Conservation (phyloP, 1,140 invertebrate species). For the Brachionus calyciflorus region DNA sequence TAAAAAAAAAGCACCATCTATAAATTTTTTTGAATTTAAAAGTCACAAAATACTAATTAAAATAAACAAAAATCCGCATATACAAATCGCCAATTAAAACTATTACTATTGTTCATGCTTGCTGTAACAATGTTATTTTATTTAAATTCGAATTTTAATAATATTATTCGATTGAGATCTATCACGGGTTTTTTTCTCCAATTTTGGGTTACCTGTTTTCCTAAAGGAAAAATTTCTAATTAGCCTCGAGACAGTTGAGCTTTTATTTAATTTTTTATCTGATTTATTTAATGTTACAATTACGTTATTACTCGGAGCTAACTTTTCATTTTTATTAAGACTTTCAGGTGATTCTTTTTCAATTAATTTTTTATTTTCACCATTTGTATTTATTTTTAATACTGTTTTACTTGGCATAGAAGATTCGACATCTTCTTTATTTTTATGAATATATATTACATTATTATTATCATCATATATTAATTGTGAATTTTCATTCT, state of each 20-base stretch:
- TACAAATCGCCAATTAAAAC: no score
- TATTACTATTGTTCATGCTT: no score
- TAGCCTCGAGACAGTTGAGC: neutral
- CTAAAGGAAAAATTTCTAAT: neutral
- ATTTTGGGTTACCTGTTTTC: neutral
- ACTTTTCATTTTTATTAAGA: neutral
- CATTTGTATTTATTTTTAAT: no score
- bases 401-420: no score
- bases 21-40: no score
- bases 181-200: neutral
- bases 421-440: no score
- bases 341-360: no score
- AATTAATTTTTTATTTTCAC: no score
- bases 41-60: no score
- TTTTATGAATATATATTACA: neutral
- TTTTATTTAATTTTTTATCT: neutral
- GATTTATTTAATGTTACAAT: neutral
- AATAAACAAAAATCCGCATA: no score
- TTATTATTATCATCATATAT: neutral
- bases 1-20: no score
- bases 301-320: neutral
- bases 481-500: slow-evolving; percentile 20
- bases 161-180: slow-evolving; percentile 21
- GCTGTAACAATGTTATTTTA: no score
- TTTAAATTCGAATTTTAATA: slow-evolving; percentile 5